Percentiles rank a stretch among this genome's conserved stretches.
Evolutionary conservation across 2,113 vertebrate genomes (phyloP).

Genomic region (Gasterosteus aculeatus): DNA sequence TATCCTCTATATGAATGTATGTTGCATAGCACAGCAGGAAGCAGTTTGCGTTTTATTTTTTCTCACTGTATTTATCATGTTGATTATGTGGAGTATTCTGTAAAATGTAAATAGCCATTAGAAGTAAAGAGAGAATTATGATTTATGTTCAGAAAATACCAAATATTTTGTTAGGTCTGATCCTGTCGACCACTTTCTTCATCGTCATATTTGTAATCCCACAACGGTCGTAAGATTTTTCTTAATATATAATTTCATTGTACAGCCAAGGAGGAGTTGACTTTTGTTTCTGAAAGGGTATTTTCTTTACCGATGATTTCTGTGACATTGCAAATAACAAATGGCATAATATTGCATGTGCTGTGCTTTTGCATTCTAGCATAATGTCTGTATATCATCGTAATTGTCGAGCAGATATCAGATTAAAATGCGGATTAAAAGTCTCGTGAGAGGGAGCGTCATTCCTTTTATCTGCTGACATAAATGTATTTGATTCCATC

Average conservation of each 20-base stretch:
- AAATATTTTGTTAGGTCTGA: background rate
- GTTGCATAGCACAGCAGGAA: background rate
- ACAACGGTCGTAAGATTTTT: background rate
- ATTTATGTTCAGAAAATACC: background rate
- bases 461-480: background rate
- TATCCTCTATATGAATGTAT: background rate
- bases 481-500: background rate
- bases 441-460: background rate
- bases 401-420: background rate
- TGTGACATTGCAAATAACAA: background rate
- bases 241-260: background rate
- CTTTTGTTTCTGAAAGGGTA: background rate
- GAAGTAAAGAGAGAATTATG: background rate
- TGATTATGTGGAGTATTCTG: background rate
- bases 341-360: background rate
- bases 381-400: background rate
- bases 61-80: background rate
- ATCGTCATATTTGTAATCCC: background rate
- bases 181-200: too few species aligned
- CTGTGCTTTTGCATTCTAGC: background rate
- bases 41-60: background rate
- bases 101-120: background rate
- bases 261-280: background rate
- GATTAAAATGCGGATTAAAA: background rate
- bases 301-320: background rate